Evolutionary conservation across 30 jellyfish, hydroid and myxozoan species (phyloP), one percentile per base, ranked within the genome.

Genomic region (Nemopilema nomurai): DNA sequence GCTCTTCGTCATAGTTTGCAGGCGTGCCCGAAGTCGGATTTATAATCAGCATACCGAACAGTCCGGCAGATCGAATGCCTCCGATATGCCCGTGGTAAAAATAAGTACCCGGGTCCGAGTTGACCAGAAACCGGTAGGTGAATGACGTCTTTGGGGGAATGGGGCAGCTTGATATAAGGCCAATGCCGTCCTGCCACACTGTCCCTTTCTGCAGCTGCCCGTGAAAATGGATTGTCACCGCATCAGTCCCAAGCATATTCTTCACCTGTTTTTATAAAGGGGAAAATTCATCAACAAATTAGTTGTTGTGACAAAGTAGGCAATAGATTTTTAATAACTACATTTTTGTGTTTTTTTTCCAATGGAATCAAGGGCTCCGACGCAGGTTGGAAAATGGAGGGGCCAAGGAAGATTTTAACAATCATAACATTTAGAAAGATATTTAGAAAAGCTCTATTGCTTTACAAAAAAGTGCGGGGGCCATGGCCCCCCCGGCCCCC

Each of bases 101-200:
- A 74, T 71, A 83, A 21, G 91, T 83, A 0, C 91, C 91, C 8
- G 91, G 81, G 7, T 62, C 91, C 16, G 66, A 26, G 29, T 83
- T 83, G 6, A 71, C 91, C 22, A 13, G 19, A 25, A 83, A 83
- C 62, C 91, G 91, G 65, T 83, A 72, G 1, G 84, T 71, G 73
- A 83, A 83, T 27, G 91, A 83, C 19, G 91, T 83, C 27, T 70
- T 71, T 16, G 91, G 91, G 3, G 80, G 32, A 57, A 71, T 83
- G 4, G 91, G 91, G 75, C 91, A 83, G 67, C 79, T 71, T 23
- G 91, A 83, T 24, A 83, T 72, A 85, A 83, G 62, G 18, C 86
- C 86, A 49, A 71, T 70, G 26, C 91, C 91, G 51, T 83, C 91
- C 22, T 83, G 91, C 91, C 91, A 83, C 1, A 83, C 81, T 28